Evolutionary conservation across 2,888 invertebrate species (phyloP).

Genomic region (Sinopyrophorus schimmeli): DNA sequence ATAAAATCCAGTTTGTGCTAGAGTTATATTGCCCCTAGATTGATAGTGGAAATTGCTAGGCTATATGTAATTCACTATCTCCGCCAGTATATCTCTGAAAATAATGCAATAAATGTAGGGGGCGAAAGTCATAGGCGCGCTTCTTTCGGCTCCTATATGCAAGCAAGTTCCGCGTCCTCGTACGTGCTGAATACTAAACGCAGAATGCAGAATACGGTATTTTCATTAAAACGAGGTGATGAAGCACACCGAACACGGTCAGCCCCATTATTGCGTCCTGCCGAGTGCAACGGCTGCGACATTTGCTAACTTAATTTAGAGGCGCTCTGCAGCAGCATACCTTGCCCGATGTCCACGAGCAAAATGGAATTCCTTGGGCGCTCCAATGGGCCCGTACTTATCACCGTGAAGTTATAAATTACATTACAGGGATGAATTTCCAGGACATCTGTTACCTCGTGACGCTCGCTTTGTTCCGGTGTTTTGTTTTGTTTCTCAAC

Average conservation of each 20-base stretch:
- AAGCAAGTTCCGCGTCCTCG: conserved; percentile 22
- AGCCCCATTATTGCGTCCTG: conserved; percentile 49
- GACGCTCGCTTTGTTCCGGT: conserved; percentile 34
- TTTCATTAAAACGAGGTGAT: conserved; percentile 54
- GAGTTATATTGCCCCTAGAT: conserved; percentile 30
- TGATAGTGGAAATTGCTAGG: conserved; percentile 31
- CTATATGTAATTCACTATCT: conserved; percentile 25
- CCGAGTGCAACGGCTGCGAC: conserved; percentile 48
- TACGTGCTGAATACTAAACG: conserved; percentile 36
- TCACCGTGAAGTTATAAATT: conserved; percentile 44
- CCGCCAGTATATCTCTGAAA: conserved; percentile 22
- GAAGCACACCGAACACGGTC: conserved; percentile 48
- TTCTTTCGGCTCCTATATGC: conserved; percentile 15
- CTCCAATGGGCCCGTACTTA: conserved; percentile 35
- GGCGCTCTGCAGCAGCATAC: conserved; percentile 42
- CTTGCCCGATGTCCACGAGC: conserved; percentile 42
- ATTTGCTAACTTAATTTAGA: conserved; percentile 55
- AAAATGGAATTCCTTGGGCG: conserved; percentile 46
- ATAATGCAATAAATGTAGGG: conserved; percentile 27
- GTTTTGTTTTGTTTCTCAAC: conserved; percentile 35
- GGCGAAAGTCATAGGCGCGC: conserved; percentile 8
- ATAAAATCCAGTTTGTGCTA: conserved; percentile 28
- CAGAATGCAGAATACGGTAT: conserved; percentile 46
- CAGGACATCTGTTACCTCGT: conserved; percentile 42
- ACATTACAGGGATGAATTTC: conserved; percentile 43